These are phyloP conservation scores for Orbicella faveolata DNA, from an alignment of 64 coral and sea anemone genomes.

Conservation along the genomic window DNA sequence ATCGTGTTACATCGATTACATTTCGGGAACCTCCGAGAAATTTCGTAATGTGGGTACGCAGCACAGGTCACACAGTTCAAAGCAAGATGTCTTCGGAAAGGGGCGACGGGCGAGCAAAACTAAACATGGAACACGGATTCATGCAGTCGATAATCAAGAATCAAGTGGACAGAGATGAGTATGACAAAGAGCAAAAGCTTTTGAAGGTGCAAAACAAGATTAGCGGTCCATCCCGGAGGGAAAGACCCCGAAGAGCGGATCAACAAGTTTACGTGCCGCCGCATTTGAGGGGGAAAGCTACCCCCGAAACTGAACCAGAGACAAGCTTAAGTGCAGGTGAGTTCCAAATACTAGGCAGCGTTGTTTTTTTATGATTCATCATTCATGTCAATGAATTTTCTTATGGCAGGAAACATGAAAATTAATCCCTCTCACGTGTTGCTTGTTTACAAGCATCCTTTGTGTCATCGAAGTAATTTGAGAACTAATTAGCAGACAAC, in stretches of 20 bases:
- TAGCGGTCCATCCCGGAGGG: conserved; percentile 25
- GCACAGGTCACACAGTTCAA: background rate
- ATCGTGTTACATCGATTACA: conserved; percentile 12
- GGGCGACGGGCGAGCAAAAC: conserved; percentile 23
- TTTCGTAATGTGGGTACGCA: background rate
- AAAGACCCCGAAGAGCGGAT: conserved; percentile 45
- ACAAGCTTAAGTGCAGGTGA: background rate
- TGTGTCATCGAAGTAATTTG: too few relatives aligned
- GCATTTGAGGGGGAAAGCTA: conserved; percentile 56
- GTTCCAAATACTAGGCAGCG: too few relatives aligned
- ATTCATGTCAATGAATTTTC: too few relatives aligned
- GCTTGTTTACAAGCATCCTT: too few relatives aligned
- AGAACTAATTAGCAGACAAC: too few relatives aligned
- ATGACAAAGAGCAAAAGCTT: conserved; percentile 94
- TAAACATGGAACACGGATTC: conserved; percentile 90
- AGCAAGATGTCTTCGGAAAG: background rate
- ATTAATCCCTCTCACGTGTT: too few relatives aligned
- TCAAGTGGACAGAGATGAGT: conserved; percentile 91
- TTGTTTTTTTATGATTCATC: too few relatives aligned
- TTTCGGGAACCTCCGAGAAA: conserved; percentile 11
- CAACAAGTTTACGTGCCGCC: conserved; percentile 85
- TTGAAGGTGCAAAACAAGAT: conserved; percentile 30
- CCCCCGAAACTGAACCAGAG: background rate
- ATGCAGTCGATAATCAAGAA: conserved; percentile 90
- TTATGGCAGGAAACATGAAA: too few relatives aligned